phyloP scores from a whole-genome alignment of 2,113 vertebrate genomes.

The Phasianus colchicus region DNA sequence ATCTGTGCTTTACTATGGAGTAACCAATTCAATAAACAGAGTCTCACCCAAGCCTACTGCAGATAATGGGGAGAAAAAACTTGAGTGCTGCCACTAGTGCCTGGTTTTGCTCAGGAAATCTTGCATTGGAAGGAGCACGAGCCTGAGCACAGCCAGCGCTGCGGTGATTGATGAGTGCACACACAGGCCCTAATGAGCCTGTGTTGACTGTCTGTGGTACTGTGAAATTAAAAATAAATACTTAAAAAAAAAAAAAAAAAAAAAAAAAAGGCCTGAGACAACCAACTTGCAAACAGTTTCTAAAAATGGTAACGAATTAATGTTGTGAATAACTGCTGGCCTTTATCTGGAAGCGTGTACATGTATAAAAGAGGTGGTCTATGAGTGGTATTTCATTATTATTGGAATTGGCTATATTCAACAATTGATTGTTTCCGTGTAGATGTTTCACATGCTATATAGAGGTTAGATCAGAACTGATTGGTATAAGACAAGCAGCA shows the following conservation, averaged over 20 bases:
- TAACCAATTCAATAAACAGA: not conserved
- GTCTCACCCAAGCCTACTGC: not conserved
- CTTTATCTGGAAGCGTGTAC: not conserved
- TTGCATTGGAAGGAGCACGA: not conserved
- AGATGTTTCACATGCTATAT: not conserved
- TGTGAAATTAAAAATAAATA: not conserved
- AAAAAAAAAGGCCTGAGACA: not conserved
- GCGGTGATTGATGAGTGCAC: constrained; percentile 47
- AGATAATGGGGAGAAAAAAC: not conserved
- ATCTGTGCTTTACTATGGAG: not conserved
- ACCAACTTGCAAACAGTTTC: not conserved
- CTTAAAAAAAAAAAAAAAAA: not conserved
- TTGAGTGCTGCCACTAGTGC: not conserved
- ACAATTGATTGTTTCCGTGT: not conserved
- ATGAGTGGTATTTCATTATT: rapidly evolving
- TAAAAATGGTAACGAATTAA: not conserved
- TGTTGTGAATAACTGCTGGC: not conserved
- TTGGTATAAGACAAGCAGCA: not conserved
- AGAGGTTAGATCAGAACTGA: not conserved
- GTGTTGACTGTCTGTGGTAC: constrained; percentile 20
- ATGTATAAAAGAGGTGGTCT: not conserved
- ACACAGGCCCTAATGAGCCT: constrained; percentile 54
- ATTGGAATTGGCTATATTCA: not conserved
- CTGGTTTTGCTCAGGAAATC: constrained; percentile 41
- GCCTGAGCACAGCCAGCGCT: not conserved